Evolutionary conservation across 2,113 vertebrate genomes (phyloP).

Genomic region (Rissa tridactyla): DNA sequence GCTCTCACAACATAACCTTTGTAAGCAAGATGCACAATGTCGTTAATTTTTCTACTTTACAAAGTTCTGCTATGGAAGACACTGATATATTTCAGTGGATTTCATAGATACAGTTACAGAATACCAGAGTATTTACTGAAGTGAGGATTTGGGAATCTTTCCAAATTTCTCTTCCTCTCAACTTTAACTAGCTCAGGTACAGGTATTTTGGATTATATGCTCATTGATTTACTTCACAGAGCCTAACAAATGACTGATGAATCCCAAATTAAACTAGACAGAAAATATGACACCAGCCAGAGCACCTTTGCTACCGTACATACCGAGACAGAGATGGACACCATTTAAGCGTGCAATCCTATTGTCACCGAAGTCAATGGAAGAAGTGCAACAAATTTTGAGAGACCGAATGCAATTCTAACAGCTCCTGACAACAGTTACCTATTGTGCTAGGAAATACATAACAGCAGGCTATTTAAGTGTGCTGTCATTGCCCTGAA

Average conservation of each 20-base stretch:
- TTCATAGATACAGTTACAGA: neutral
- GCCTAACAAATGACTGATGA: neutral
- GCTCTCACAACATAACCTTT: neutral
- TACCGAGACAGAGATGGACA: neutral
- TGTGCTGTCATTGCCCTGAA: neutral
- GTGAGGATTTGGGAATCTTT: neutral
- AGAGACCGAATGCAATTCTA: neutral
- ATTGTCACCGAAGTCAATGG: neutral
- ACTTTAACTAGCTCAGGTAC: neutral
- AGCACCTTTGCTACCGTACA: neutral
- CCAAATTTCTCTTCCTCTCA: neutral
- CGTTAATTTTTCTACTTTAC: neutral
- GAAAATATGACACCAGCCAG: neutral
- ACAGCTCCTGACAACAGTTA: neutral
- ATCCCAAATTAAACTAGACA: slow-evolving; percentile 1
- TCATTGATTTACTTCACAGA: neutral
- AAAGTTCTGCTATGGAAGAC: neutral
- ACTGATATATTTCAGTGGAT: neutral
- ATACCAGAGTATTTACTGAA: neutral
- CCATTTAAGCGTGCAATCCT: neutral
- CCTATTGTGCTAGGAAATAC: neutral
- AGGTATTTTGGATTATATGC: neutral
- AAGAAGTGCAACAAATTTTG: neutral
- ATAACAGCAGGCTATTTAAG: neutral
- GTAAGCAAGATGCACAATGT: neutral